Evolutionary conservation across 2,888 invertebrate species (phyloP), one percentile per base, ranked within the genome.

Genomic region (Anoplius nigerrimus): DNA sequence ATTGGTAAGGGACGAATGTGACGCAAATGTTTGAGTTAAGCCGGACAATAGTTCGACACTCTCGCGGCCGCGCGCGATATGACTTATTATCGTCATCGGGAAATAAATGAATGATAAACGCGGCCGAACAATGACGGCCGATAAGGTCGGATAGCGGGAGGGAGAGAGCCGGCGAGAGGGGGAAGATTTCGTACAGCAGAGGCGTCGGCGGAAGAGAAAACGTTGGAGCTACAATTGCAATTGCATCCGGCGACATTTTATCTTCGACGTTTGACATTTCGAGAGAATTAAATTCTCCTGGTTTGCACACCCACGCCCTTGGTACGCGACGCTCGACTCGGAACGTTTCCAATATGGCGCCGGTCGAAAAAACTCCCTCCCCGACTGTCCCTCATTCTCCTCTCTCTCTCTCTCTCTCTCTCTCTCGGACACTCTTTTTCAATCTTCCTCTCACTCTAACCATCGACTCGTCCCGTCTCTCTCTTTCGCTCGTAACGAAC

Each of bases 211-310:
- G 57, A 58, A 57, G 58, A 62, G 57, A 61, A 53, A 53, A 56
- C 62, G 45, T 58, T 42, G 62, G 42, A 62, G 48, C 45, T 64
- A 46, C 52, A 45, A 59, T 22, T 59, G 53, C 68, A 54, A 61
- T 55, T 64, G 66, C 66, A 51, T 56, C 57, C 45, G 61, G 60
- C 64, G 73, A 80, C 79, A 81, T 82, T 80, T 81, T 81, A 79
- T 78, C 82, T 78, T 76, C 78, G 80, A 82, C 81, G 76, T 82
- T 84, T 84, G 83, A 84, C 82, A 84, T 82, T 80, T 83, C 72
- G 78, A 77, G 79, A 76, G 78, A 75, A 81, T 79, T 81, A 78
- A 82, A 84, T 82, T 80, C 78, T 56, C 74, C 54, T 70, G 69
- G 65, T 69, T 68, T 69, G 66, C 71, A 66, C 77, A 75, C 72